These are phyloP conservation scores for Tenualosa ilisha DNA, from an alignment of 2,797 vertebrate genomes.

Conservation along the genomic window DNA sequence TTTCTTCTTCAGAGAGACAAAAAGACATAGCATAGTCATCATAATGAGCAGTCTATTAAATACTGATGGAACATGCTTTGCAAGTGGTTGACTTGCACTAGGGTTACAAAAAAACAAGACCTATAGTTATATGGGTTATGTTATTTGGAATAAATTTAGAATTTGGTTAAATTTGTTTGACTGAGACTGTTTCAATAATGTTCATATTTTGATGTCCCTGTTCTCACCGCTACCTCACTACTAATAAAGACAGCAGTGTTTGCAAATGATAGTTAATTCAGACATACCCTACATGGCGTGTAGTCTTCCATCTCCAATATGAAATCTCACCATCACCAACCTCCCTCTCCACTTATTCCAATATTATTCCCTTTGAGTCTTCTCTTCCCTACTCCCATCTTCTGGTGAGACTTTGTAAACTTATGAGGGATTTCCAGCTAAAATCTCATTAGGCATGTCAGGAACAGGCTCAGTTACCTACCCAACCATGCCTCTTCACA, in stretches of 20 bases:
- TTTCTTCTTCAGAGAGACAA: background rate
- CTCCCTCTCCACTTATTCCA: background rate
- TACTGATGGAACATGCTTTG: background rate
- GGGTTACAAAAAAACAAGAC: too few relatives aligned
- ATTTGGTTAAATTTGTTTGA: too few relatives aligned
- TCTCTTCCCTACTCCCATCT: background rate
- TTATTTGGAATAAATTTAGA: too few relatives aligned
- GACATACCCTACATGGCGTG: background rate
- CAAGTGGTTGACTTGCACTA: background rate
- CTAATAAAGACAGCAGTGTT: background rate
- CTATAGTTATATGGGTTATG: too few relatives aligned
- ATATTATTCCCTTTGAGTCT: background rate
- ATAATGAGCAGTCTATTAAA: background rate
- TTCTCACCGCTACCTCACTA: background rate
- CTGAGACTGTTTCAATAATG: too few relatives aligned
- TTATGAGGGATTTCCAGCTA: background rate
- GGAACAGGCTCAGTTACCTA: background rate
- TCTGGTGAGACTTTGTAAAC: background rate
- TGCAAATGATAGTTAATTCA: background rate
- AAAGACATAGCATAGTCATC: background rate
- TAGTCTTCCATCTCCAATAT: background rate
- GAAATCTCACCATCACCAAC: background rate
- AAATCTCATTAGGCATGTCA: constrained; percentile 1
- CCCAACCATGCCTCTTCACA: background rate
- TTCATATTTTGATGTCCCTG: too few relatives aligned